Percentiles rank a stretch among this genome's conserved stretches.
These are phyloP conservation scores for Liodrosophila aerea DNA, from an alignment of 2,888 invertebrate genomes.

Conservation along the genomic window DNA sequence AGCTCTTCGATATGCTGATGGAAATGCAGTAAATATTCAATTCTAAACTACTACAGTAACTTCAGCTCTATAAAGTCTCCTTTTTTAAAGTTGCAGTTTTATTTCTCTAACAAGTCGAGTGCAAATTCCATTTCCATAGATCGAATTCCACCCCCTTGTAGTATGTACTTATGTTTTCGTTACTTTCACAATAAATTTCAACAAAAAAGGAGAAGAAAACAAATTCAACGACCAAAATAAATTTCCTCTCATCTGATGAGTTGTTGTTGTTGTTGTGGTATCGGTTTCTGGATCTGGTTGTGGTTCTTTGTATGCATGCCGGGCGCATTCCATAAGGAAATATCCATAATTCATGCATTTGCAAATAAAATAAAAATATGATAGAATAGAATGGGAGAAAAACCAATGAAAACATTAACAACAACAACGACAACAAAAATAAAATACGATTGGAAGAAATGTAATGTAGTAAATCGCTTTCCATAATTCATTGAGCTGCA, in stretches of 20 bases:
- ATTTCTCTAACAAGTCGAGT: not conserved
- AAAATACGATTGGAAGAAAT: conserved; percentile 58
- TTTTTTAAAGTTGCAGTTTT: too few species aligned
- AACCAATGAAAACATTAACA: conserved; percentile 8
- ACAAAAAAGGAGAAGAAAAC: conserved; percentile 37
- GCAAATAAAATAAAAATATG: conserved; percentile 60
- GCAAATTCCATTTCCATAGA: conserved; percentile 4
- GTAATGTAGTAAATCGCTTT: conserved; percentile 73
- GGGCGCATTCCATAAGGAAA: conserved; percentile 64
- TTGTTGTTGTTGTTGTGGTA: conserved; percentile 31
- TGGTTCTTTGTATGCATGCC: conserved; percentile 60
- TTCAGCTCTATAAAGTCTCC: too few species aligned
- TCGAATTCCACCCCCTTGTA: conserved; percentile 15
- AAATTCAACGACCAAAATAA: conserved; percentile 61
- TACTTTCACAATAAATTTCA: conserved; percentile 50
- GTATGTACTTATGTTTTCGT: conserved; percentile 28
- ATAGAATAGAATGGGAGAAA: too few species aligned
- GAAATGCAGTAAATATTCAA: too few species aligned
- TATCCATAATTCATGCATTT: conserved; percentile 73
- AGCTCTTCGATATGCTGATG: too few species aligned
- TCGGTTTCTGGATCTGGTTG: conserved; percentile 13
- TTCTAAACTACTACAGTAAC: too few species aligned
- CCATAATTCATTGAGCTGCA: conserved; percentile 67
- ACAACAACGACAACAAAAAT: conserved; percentile 9
- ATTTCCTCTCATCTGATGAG: conserved; percentile 46